Evolutionary conservation across 2,113 vertebrate genomes (phyloP).

Genomic region (Choloepus hoffmanni): DNA sequence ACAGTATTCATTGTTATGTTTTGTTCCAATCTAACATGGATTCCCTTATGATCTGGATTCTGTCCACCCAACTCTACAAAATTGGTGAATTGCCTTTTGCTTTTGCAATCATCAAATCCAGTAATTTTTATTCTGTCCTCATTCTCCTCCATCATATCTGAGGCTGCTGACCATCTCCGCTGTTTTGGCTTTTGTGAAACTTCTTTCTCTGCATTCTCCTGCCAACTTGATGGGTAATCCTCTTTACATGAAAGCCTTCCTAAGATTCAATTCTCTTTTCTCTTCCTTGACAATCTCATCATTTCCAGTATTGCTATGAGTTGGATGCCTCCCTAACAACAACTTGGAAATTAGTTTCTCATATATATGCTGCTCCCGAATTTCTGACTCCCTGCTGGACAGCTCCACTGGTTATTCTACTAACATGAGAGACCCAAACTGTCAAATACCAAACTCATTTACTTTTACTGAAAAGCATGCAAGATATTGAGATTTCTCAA

Average conservation of each 20-base stretch:
- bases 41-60: background rate
- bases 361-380: background rate
- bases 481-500: conserved; percentile 7
- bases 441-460: background rate
- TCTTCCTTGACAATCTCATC: background rate
- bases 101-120: background rate
- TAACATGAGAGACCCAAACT: background rate
- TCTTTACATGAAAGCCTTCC: background rate
- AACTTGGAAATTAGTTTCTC: background rate
- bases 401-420: background rate
- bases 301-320: background rate
- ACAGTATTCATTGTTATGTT: background rate
- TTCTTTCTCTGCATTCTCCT: background rate
- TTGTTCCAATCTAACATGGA: background rate
- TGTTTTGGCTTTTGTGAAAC: background rate
- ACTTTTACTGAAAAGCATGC: background rate
- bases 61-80: background rate
- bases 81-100: background rate
- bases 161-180: background rate
- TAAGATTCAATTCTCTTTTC: background rate
- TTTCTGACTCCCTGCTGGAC: conserved; percentile 46
- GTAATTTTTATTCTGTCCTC: background rate
- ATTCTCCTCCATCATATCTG: background rate
- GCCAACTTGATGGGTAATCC: background rate
- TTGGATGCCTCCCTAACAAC: background rate